A percentile compares a stretch with the other conserved stretches of the same genome.
phyloP scores from a whole-genome alignment of 2,797 vertebrate genomes.

The Peromyscus nudipes region DNA sequence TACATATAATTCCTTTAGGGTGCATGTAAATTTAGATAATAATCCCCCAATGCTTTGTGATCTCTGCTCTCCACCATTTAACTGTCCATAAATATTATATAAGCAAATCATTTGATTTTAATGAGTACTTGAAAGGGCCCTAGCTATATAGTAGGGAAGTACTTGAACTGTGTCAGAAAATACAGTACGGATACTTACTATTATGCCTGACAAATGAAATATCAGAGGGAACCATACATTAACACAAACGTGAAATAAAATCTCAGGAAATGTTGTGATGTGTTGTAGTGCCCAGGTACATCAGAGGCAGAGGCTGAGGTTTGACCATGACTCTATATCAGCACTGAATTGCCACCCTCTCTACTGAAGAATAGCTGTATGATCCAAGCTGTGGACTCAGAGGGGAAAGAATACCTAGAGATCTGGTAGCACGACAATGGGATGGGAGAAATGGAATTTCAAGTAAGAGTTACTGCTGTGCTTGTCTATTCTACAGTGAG shows the following conservation, averaged over 20 bases:
- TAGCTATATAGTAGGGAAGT: neutral
- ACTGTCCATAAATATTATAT: neutral
- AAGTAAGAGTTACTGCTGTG: neutral
- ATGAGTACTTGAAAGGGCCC: neutral
- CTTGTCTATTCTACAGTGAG: neutral
- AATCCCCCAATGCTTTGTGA: neutral
- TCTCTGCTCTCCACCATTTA: neutral
- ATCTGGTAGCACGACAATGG: neutral
- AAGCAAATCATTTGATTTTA: neutral
- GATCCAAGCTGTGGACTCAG: neutral
- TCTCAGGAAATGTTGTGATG: neutral
- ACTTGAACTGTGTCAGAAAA: neutral
- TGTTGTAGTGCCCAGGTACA: neutral
- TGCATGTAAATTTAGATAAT: neutral
- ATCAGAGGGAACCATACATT: neutral
- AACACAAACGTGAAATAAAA: neutral
- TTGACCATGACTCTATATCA: neutral
- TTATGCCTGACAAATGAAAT: neutral
- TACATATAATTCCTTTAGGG: neutral
- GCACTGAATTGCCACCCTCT: neutral
- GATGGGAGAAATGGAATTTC: neutral
- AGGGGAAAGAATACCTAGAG: neutral
- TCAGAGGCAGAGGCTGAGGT: neutral
- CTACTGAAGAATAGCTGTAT: neutral
- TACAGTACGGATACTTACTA: neutral